Conservation (phyloP, 2,113 vertebrate genomes). For the Rhinopomastus cyanomelas region DNA sequence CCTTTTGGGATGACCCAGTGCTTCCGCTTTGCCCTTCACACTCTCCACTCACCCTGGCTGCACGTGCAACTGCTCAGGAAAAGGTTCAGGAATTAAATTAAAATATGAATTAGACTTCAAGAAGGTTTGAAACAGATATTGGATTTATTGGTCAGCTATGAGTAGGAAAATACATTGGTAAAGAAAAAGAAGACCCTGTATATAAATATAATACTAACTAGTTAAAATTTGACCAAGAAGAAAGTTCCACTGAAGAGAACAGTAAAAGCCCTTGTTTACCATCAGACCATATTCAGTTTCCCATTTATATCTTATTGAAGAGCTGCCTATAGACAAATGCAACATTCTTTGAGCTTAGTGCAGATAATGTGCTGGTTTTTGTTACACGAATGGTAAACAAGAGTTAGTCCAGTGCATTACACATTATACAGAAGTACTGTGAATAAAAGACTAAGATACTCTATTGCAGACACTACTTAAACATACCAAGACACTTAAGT, state of each 20-base stretch:
- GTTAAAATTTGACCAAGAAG: conserved; percentile 91
- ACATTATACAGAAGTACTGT: conserved; percentile 82
- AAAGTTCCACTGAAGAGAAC: conserved; percentile 89
- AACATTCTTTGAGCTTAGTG: conserved; percentile 96
- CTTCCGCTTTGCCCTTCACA: background rate
- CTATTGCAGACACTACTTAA: conserved; percentile 78
- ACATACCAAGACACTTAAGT: conserved; percentile 71
- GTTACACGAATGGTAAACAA: conserved; percentile 96
- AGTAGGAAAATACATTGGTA: conserved; percentile 99
- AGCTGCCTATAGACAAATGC: conserved; percentile 89
- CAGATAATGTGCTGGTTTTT: conserved; percentile 96
- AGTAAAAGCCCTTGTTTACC: conserved; percentile 96
- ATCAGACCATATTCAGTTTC: conserved; percentile 89
- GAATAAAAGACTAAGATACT: conserved; percentile 76
- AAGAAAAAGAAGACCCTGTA: conserved; percentile 96
- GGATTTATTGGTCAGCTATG: conserved; percentile 98
- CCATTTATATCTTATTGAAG: conserved; percentile 90
- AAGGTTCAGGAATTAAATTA: background rate
- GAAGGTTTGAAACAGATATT: conserved; percentile 91
- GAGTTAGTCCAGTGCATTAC: conserved; percentile 98
- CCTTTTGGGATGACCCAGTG: background rate
- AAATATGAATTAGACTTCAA: conserved; percentile 84
- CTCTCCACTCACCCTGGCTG: background rate
- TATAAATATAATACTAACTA: conserved; percentile 93
- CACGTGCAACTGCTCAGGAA: background rate